Evolutionary conservation across 2,888 invertebrate genomes (phyloP).

Genomic region (Mycogona germanica): DNA sequence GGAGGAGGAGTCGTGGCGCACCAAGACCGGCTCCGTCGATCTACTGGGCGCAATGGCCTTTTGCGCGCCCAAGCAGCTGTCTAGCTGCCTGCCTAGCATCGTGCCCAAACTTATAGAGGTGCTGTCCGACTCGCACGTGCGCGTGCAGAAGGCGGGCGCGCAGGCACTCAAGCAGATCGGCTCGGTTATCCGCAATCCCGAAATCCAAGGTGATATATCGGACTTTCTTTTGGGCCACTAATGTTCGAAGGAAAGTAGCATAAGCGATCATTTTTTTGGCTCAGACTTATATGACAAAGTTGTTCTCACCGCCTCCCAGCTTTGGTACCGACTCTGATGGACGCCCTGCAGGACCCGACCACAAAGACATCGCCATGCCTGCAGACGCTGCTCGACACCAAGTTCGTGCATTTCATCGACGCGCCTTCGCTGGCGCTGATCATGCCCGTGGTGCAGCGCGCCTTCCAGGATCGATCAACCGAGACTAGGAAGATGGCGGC

Average conservation of each 20-base stretch:
- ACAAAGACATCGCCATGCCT: constrained; percentile 85
- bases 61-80: constrained; percentile 97
- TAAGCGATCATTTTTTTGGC: not conserved
- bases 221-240: no score
- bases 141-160: constrained; percentile 92
- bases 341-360: constrained; percentile 91
- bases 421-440: constrained; percentile 96
- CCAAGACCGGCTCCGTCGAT: constrained; percentile 91
- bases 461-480: constrained; percentile 93
- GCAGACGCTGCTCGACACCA: constrained; percentile 84
- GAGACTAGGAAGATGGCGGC: constrained; percentile 99
- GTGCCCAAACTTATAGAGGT: constrained; percentile 73
- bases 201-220: constrained; percentile 61
- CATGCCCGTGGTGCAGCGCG: constrained; percentile 97
- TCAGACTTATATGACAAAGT: not conserved
- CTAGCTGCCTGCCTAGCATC: constrained; percentile 93
- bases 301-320: no score
- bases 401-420: constrained; percentile 99
- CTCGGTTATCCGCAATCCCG: constrained; percentile 95
- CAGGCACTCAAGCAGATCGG: constrained; percentile 93
- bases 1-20: constrained; percentile 97
- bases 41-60: constrained; percentile 95
- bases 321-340: constrained; percentile 48
- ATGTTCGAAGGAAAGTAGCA: not conserved
- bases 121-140: constrained; percentile 91